A percentile compares a stretch with the other conserved stretches of the same genome.
Conservation (phyloP, 30 jellyfish, hydroid and myxozoan genomes). For the Aurelia coerulea region DNA sequence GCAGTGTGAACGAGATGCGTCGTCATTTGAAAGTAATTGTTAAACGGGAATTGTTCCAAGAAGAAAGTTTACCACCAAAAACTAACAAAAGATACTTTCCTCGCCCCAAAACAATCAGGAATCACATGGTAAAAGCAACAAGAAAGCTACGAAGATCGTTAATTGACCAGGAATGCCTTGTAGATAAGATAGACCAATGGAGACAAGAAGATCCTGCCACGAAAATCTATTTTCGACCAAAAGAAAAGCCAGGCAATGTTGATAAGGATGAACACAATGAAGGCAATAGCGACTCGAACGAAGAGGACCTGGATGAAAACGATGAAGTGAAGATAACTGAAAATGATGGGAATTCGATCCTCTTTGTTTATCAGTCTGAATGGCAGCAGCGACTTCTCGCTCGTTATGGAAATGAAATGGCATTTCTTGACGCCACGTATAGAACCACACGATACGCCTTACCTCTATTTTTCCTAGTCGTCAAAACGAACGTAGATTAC, state of each 20-base stretch:
- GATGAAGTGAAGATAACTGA: neutral
- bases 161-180: conserved; percentile 29
- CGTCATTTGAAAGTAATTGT: conserved; percentile 29
- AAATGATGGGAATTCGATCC: neutral
- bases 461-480: neutral
- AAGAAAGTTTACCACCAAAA: conserved; percentile 5
- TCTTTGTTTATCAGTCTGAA: neutral
- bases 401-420: conserved; percentile 1
- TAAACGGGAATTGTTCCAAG: conserved; percentile 16
- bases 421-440: neutral
- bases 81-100: conserved; percentile 33
- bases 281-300: neutral
- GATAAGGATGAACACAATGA: neutral
- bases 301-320: neutral
- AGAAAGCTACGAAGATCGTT: neutral
- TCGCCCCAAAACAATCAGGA: neutral
- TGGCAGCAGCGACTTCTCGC: neutral
- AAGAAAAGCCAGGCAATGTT: neutral
- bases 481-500: neutral
- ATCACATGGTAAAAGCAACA: conserved; percentile 5
- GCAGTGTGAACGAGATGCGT: conserved; percentile 37
- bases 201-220: neutral
- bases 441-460: neutral
- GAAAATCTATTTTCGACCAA: conserved; percentile 16
- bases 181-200: conserved; percentile 17